These are phyloP conservation scores for Mimachlamys varia DNA, from an alignment of 2,888 invertebrate species.

Conservation along the genomic window DNA sequence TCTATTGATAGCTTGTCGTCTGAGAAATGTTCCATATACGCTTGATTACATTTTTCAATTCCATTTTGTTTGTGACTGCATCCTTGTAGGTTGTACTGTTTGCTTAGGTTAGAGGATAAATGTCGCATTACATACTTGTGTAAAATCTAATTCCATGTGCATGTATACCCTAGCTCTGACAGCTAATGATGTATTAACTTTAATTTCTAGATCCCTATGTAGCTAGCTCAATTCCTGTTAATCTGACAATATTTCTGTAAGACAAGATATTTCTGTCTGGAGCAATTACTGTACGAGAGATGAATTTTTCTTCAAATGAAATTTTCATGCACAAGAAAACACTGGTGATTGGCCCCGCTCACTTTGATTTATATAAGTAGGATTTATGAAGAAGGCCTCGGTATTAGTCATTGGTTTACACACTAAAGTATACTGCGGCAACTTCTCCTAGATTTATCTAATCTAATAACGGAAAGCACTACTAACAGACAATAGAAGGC, in stretches of 20 bases:
- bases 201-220: background rate
- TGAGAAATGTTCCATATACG: background rate
- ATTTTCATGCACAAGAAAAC: slow-evolving; percentile 10
- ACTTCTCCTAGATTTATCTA: background rate
- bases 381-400: background rate
- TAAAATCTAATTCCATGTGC: background rate
- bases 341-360: background rate
- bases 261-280: slow-evolving; percentile 11
- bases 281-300: background rate
- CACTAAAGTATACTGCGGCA: background rate
- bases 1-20: background rate
- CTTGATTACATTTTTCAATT: slow-evolving; percentile 25
- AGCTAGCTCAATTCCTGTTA: background rate
- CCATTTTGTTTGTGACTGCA: background rate
- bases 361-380: background rate
- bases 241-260: background rate
- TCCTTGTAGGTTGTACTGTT: background rate
- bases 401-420: background rate
- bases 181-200: background rate
- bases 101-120: background rate
- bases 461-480: background rate
- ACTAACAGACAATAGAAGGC: background rate
- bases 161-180: background rate
- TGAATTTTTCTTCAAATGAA: slow-evolving; percentile 6
- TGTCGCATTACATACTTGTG: background rate